Percentiles rank a stretch among this genome's conserved stretches.
phyloP scores from a whole-genome alignment of 2,113 vertebrate genomes.

The Sardina pilchardus region DNA sequence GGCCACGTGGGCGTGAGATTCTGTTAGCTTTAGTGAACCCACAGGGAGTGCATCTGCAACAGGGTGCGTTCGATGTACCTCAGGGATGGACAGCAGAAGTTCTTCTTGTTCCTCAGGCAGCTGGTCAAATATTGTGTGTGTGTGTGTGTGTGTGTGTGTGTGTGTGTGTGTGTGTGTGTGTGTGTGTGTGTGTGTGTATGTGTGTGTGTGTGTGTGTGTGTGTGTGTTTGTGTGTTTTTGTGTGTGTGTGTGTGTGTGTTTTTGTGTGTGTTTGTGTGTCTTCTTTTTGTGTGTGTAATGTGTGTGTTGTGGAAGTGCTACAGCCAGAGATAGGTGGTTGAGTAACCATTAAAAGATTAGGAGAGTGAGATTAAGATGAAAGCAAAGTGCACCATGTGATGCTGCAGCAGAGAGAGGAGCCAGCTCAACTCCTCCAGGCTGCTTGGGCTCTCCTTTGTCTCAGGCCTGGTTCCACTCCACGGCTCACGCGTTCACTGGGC shows the following conservation, averaged over 20 bases:
- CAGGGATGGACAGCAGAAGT: neutral
- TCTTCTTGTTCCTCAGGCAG: neutral
- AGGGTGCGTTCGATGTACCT: neutral
- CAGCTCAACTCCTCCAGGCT: neutral
- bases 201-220: slow-evolving; percentile 10
- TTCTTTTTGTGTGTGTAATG: no score
- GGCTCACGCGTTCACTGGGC: neutral
- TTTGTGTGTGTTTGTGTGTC: neutral
- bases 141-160: neutral
- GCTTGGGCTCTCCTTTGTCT: neutral
- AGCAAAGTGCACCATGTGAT: neutral
- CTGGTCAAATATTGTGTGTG: neutral
- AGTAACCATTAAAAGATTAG: slow-evolving; percentile 20
- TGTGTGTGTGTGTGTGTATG: neutral
- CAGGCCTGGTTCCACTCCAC: neutral
- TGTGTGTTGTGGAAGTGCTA: neutral
- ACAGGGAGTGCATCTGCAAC: neutral
- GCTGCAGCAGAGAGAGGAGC: neutral
- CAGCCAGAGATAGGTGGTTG: slow-evolving; percentile 6
- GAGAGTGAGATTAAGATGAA: neutral
- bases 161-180: neutral
- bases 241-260: neutral
- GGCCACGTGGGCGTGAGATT: neutral
- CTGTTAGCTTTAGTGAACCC: neutral
- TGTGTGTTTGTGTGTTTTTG: neutral